These are phyloP conservation scores for Pachyuromys duprasi DNA, from an alignment of 2,797 vertebrate genomes.

Conservation along the genomic window DNA sequence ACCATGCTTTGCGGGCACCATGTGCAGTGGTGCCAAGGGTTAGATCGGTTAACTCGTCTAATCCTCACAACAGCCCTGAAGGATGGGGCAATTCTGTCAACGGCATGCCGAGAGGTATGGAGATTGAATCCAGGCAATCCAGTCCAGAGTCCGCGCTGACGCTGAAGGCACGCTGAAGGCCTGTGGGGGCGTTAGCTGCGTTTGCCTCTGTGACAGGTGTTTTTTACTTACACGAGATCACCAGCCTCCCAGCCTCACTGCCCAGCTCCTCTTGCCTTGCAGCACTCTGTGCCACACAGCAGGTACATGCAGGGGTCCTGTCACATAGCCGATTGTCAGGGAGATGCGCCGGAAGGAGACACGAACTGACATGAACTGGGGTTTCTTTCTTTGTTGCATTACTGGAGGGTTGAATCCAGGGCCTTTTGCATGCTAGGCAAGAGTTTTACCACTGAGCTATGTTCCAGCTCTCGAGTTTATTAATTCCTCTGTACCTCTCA, in stretches of 20 bases:
- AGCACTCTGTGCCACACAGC: neutral
- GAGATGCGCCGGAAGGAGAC: neutral
- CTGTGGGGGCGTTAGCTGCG: neutral
- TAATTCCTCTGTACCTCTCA: constrained; percentile 9
- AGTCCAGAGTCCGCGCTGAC: neutral
- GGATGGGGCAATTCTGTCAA: neutral
- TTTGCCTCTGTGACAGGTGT: neutral
- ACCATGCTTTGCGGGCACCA: neutral
- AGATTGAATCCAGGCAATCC: neutral
- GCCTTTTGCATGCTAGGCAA: neutral
- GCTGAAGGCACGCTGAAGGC: neutral
- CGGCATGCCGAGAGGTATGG: neutral
- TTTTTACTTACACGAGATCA: neutral
- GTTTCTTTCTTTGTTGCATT: neutral
- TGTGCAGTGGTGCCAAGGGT: neutral
- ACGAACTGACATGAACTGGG: too few species aligned
- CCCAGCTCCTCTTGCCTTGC: neutral
- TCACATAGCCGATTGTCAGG: neutral
- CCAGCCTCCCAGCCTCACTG: neutral
- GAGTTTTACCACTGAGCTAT: neutral
- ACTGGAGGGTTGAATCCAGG: neutral
- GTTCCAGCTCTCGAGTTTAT: neutral
- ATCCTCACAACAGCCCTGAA: neutral
- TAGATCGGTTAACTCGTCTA: neutral
- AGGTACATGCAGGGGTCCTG: neutral